These are phyloP conservation scores for Sinella curviseta DNA, from an alignment of 1,140 invertebrate species.

Conservation along the genomic window DNA sequence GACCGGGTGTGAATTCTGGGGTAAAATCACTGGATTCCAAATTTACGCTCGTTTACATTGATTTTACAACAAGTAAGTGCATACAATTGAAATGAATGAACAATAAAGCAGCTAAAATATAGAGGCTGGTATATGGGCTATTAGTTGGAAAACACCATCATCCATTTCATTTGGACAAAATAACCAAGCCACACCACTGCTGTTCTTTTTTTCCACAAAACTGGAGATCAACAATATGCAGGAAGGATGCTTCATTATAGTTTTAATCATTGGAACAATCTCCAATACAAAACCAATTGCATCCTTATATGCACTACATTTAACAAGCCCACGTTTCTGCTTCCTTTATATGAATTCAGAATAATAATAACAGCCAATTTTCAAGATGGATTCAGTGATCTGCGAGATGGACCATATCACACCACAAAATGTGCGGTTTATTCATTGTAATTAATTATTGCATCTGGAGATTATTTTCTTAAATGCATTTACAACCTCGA, in stretches of 20 bases:
- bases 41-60: slow-evolving; percentile 1
- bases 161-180: background rate
- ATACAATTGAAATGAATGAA: background rate
- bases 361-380: too few species aligned
- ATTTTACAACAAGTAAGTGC: slow-evolving; percentile 5
- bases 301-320: background rate
- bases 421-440: too few species aligned
- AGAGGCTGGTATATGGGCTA: background rate
- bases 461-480: too few species aligned
- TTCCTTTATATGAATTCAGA: too few species aligned
- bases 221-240: slow-evolving; percentile 1
- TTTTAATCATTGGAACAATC: background rate
- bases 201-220: slow-evolving; percentile 10
- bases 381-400: too few species aligned
- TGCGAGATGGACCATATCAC: too few species aligned
- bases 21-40: slow-evolving; percentile 14
- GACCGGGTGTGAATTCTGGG: slow-evolving; percentile 21
- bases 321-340: slow-evolving; percentile 8
- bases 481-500: too few species aligned
- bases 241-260: slow-evolving; percentile 13
- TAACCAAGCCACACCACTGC: background rate
- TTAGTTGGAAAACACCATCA: background rate
- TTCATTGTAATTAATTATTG: too few species aligned
- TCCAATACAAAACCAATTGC: background rate
- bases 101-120: background rate